Conservation (phyloP, 2,797 vertebrate species). For the Neomorphus geoffroyi region DNA sequence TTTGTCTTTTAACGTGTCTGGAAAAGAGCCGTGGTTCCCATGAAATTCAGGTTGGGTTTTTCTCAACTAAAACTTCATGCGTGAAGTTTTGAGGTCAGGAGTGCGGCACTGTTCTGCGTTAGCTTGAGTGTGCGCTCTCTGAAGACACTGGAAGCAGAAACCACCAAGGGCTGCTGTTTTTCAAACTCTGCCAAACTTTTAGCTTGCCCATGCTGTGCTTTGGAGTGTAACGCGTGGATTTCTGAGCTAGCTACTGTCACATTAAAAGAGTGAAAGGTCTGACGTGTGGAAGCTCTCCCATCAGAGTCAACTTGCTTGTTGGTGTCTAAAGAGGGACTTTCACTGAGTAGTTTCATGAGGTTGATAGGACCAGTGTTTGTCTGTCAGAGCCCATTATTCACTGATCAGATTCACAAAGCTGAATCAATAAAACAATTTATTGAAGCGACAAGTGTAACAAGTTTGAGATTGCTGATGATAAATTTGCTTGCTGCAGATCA, state of each 20-base stretch:
- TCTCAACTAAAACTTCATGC: background rate
- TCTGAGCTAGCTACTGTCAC: background rate
- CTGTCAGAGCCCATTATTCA: too few relatives aligned
- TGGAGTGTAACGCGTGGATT: background rate
- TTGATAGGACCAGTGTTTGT: too few relatives aligned
- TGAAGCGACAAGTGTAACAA: too few relatives aligned
- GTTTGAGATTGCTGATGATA: too few relatives aligned
- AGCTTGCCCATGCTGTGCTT: background rate
- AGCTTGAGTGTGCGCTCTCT: background rate
- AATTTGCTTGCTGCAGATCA: too few relatives aligned
- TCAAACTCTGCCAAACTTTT: background rate
- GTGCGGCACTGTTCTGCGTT: accelerated
- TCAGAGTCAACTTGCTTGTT: too few relatives aligned
- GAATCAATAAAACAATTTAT: too few relatives aligned
- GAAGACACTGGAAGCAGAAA: background rate
- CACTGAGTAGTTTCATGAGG: too few relatives aligned
- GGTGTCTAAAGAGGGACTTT: too few relatives aligned
- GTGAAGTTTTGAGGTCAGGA: background rate
- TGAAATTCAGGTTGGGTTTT: background rate
- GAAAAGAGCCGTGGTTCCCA: background rate
- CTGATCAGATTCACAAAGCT: too few relatives aligned
- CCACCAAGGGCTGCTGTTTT: background rate
- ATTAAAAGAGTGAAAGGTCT: too few relatives aligned
- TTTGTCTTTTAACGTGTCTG: background rate
- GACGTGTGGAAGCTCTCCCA: too few relatives aligned